Base-by-base conservation (phyloP, 2,797 vertebrate genomes). In the Meda fulgida region DNA sequence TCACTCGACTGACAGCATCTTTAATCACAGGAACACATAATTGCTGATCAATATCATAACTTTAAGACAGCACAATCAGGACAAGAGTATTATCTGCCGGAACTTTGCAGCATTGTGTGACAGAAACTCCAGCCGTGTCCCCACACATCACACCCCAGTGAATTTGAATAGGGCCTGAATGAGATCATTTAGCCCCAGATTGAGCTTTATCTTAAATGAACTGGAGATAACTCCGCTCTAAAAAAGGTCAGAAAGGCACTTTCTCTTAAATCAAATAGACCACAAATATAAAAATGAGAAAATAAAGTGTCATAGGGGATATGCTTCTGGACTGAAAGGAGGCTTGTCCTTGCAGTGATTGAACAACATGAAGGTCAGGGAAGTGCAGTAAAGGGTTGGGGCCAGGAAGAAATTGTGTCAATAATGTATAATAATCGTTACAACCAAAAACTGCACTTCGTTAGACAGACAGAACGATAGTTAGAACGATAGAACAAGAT, bases 181-280 rank as follows among this genome's bases (percentile, higher is more conserved):
- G 83, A 69, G 79, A 26, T 77, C 84, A 26, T 85, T 84, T 55
- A 84, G 46, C 31, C 60, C 67, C 46, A 79, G 80, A 83, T 83
- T 90, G 46, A 84, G 48, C 84, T 83, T 89, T 71, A 87, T 66
- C 78, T 75, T 73, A 40, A 67, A 29, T 26, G 48, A 84, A 77
- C 21, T 38, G 55, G 48, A 46, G 40, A 71, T 36, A 55, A 77
- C 60, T 48, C 72, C 21, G 55, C 46, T 70, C 48, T 84, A 73
- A 81, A 78, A 16, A 85, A 60, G 58, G 53, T 48, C 58, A 77
- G 77, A 81, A 86, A 80, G 21, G 81, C 65, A 67, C 26, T 79
- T 46, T 65, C 26, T 46, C 8, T 40, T 29, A 31, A 78, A 78
- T 31, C 23, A 77, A 77, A 77, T 38, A 58, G 34, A 77, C 14